Base-by-base conservation (phyloP, 1,140 invertebrate species). In the Zaprionus kolodkinae region DNA sequence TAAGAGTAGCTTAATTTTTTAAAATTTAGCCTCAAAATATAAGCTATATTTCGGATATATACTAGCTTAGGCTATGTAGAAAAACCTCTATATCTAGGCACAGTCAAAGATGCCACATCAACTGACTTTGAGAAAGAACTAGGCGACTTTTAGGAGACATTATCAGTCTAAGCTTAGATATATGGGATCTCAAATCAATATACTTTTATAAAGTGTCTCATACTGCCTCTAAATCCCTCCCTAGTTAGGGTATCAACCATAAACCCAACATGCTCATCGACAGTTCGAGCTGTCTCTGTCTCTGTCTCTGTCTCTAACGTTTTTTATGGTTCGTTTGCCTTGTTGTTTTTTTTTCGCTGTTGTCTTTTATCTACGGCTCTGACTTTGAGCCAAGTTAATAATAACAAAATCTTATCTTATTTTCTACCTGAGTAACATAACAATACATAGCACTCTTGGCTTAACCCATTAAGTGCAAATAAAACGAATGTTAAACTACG, bases 291-390 rank as follows among this genome's bases (percentile, higher is more conserved):
- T 50, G 45, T 7, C 5, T 11, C 27, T 30, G 27, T 10, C 12
- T 57, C 55, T 48, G 40, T 21, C 5, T 11, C 27, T 30, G 27
- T 10, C 12, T 57, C 55, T 48, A 27, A 1, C 55, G 27, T 15
- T 11, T 27, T 30, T 64, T 71, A 45, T 55, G 30, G 60, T 97
- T 97, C 92, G 97, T 56, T 57, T 13, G 13, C 45, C n/a, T 54
- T 35, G 38, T 25, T 62, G 45, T 62, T 7, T 36, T 12, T n/a
- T 6, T 30, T 15, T 15, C 9, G 6, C 15, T 11, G 27, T 50
- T 17, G 10, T 21, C 3, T 56, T 36, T 74, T 74, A 74, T 74
- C 57, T 63, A 13, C 30, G 21, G 59, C 25, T 36, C 33, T 35
- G 27, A 54, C 54, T 75, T 71, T 64, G 43, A 60, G 67, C 68